Percentiles rank a stretch among this genome's conserved stretches.
Conservation (phyloP, 2,113 vertebrate genomes). For the Ornithorhynchus anatinus region DNA sequence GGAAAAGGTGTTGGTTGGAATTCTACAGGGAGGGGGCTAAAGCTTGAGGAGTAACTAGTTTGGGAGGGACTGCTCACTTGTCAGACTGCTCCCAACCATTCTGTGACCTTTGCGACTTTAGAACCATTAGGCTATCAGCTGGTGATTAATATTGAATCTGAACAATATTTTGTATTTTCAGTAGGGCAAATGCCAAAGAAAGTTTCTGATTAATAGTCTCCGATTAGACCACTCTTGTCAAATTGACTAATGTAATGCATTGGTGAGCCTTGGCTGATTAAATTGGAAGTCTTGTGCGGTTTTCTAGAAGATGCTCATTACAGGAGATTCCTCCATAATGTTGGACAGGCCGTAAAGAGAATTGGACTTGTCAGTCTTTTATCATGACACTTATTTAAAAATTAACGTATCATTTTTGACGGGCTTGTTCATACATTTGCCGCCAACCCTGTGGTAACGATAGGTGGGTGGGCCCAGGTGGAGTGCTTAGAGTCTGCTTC, state of each 20-base stretch:
- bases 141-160: not conserved
- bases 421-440: constrained; percentile 48
- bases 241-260: constrained; percentile 67
- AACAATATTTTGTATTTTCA: constrained; percentile 44
- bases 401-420: constrained; percentile 39
- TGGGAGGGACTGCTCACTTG: not conserved
- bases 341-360: constrained; percentile 55
- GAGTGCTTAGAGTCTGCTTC: not conserved
- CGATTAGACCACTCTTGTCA: constrained; percentile 63
- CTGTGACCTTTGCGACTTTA: not conserved
- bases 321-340: constrained; percentile 51
- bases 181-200: constrained; percentile 38
- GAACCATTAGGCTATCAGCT: not conserved
- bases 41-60: not conserved
- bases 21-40: fast-evolving
- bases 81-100: not conserved
- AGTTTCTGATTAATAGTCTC: constrained; percentile 48
- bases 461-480: constrained; percentile 37
- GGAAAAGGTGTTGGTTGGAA: not conserved
- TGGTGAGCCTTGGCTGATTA: constrained; percentile 46
- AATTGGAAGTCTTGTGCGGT: constrained; percentile 54
- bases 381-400: constrained; percentile 59
- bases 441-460: not conserved
- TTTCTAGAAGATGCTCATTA: constrained; percentile 66
- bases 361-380: constrained; percentile 62